Evolutionary conservation across 2,797 vertebrate species (phyloP).

Genomic region (Lophotriccus pileatus): DNA sequence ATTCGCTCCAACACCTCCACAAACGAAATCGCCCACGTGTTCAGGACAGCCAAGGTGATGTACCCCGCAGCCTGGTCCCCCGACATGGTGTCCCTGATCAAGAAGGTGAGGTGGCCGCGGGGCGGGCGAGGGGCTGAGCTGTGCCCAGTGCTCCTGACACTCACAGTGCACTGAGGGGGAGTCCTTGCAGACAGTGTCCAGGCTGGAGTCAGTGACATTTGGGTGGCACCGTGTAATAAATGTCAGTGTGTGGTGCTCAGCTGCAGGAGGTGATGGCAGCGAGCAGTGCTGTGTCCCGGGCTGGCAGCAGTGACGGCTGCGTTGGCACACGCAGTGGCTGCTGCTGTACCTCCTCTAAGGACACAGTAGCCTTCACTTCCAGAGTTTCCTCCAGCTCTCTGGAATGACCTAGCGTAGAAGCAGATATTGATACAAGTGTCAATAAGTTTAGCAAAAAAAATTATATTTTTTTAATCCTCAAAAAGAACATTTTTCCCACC

Average conservation of each 20-base stretch:
- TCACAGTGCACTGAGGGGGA: accelerated
- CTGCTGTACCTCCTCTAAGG: background rate
- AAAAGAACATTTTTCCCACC: background rate
- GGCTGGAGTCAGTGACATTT: background rate
- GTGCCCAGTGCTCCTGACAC: background rate
- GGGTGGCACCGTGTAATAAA: accelerated
- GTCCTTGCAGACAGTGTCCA: background rate
- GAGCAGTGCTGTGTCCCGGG: accelerated
- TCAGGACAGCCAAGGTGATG: slow-evolving; percentile 83
- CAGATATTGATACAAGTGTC: background rate
- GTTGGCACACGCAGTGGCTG: background rate
- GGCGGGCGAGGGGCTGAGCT: background rate
- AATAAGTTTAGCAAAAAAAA: background rate
- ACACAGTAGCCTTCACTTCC: background rate
- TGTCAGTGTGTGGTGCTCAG: background rate
- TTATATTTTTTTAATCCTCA: background rate
- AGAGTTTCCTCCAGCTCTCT: background rate
- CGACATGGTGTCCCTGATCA: slow-evolving; percentile 87
- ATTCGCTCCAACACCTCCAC: slow-evolving; percentile 86
- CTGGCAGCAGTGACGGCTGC: accelerated
- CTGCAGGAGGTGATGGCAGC: accelerated
- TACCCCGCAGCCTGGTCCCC: slow-evolving; percentile 89
- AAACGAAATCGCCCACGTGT: slow-evolving; percentile 85
- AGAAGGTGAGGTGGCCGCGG: slow-evolving; percentile 74
- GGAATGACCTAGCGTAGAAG: background rate